Conservation (phyloP, 1,140 invertebrate species). For the Contarinia nasturtii region DNA sequence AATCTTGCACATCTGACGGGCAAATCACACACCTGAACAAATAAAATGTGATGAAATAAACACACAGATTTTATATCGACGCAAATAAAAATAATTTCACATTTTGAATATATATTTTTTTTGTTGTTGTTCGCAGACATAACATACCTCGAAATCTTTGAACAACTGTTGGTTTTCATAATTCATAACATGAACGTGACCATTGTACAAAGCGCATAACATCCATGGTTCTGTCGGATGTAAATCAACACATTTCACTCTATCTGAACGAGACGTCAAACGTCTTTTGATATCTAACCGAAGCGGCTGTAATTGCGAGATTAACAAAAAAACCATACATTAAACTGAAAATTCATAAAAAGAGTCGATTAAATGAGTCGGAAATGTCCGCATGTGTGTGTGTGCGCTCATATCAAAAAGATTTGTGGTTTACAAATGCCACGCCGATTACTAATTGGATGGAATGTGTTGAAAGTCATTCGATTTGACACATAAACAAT, state of each 20-base stretch:
- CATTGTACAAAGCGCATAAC: slow-evolving; percentile 93
- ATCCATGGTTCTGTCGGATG: slow-evolving; percentile 98
- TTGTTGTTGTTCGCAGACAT: too few relatives aligned
- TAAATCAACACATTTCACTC: slow-evolving; percentile 95
- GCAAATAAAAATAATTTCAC: too few relatives aligned
- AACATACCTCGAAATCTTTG: slow-evolving; percentile 30
- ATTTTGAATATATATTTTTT: too few relatives aligned
- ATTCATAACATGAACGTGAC: slow-evolving; percentile 99
- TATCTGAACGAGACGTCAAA: slow-evolving; percentile 87
- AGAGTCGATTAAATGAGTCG: not conserved
- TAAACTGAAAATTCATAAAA: not conserved
- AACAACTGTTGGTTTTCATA: slow-evolving; percentile 65
- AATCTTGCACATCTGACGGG: slow-evolving; percentile 92
- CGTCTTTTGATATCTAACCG: slow-evolving; percentile 96
- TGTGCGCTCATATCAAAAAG: too few relatives aligned
- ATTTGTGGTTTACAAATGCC: too few relatives aligned
- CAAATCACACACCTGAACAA: slow-evolving; percentile 67
- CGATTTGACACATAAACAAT: too few relatives aligned
- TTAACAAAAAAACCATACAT: not conserved
- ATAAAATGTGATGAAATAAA: not conserved
- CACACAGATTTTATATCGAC: slow-evolving; percentile 2
- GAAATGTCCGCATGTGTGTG: too few relatives aligned
- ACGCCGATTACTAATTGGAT: too few relatives aligned
- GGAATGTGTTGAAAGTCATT: too few relatives aligned
- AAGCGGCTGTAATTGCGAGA: slow-evolving; percentile 51